These are phyloP conservation scores for western clawed frog (Xenopus tropicalis) DNA, from an alignment of 2,113 vertebrate species.

Conservation along the genomic window UCB_Xtro_10.0 CM004444.2:81883501-81884000, in stretches of 20 bases:
- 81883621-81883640: constrained; percentile 51
- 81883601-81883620: constrained; percentile 54
- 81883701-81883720: constrained; percentile 70
- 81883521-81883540: constrained; percentile 65
- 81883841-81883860: constrained; percentile 76
- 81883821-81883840: constrained; percentile 53
- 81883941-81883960: constrained; percentile 63
- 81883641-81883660: constrained; percentile 72
- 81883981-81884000: constrained; percentile 74
- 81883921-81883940: constrained; percentile 68
- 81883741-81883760: constrained; percentile 67
- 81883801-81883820: constrained; percentile 61
- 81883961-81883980: constrained; percentile 55
- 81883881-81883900: constrained; percentile 94
- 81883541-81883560: constrained; percentile 80
- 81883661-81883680: constrained; percentile 82
- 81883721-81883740: background rate
- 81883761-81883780: constrained; percentile 58
- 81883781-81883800: constrained; percentile 54
- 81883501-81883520: constrained; percentile 40
- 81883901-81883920: constrained; percentile 74
- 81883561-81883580: constrained; percentile 74
- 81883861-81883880: constrained; percentile 87
- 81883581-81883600: constrained; percentile 66
- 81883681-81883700: constrained; percentile 71